phyloP scores from a whole-genome alignment of 2,113 vertebrate species.

The Halcyon senegalensis region DNA sequence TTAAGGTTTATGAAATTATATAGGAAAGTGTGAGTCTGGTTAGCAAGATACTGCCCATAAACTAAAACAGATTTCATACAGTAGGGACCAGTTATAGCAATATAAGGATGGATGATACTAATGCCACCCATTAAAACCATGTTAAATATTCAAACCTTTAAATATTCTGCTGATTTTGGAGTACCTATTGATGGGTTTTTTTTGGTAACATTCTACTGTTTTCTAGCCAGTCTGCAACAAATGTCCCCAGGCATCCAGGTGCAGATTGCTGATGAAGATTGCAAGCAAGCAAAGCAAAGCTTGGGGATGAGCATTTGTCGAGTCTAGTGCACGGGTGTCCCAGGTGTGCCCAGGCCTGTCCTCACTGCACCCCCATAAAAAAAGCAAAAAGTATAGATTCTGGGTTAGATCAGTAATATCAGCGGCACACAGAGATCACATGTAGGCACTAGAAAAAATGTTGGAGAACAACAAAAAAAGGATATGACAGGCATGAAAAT shows the following conservation, averaged over 20 bases:
- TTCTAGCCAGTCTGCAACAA: too few relatives aligned
- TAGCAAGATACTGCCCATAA: not conserved
- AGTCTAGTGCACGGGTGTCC: too few relatives aligned
- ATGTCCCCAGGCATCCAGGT: too few relatives aligned
- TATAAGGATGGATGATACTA: not conserved
- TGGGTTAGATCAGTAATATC: not conserved
- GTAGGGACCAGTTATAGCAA: not conserved
- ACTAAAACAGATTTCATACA: not conserved
- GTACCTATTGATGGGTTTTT: too few relatives aligned
- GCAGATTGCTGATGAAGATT: too few relatives aligned
- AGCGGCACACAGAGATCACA: not conserved
- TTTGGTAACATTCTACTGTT: too few relatives aligned
- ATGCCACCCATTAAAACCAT: not conserved
- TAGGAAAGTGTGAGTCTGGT: not conserved
- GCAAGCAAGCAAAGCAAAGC: too few relatives aligned
- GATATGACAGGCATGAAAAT: not conserved
- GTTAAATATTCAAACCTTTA: not conserved
- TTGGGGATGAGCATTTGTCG: too few relatives aligned
- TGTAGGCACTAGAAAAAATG: not conserved
- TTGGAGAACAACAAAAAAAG: not conserved
- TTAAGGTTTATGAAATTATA: not conserved
- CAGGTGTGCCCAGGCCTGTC: too few relatives aligned
- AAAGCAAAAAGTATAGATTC: not conserved
- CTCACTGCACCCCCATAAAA: too few relatives aligned
- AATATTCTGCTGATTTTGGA: too few relatives aligned